phyloP scores from a whole-genome alignment of 92 coral and sea anemone species.

The Plumapathes pennacea region DNA sequence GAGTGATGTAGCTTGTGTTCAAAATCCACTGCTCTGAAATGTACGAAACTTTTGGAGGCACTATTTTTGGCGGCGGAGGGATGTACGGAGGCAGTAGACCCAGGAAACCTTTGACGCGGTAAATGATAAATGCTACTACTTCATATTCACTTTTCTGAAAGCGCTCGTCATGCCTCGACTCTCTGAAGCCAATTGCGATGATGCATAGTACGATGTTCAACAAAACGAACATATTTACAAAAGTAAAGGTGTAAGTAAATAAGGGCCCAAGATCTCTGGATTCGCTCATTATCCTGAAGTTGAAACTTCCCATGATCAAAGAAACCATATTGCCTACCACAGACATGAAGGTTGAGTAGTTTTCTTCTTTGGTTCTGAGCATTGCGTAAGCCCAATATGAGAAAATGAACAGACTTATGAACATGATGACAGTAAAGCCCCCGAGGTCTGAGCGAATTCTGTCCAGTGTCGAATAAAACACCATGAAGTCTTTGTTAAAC shows the following conservation, averaged over 20 bases:
- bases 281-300: constrained; percentile 27
- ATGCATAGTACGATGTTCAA: constrained; percentile 57
- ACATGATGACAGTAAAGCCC: constrained; percentile 42
- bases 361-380: constrained; percentile 27
- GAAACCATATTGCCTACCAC: constrained; percentile 45
- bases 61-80: constrained; percentile 59
- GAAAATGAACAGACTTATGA: constrained; percentile 41
- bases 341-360: constrained; percentile 39
- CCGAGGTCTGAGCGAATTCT: constrained; percentile 34
- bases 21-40: constrained; percentile 53
- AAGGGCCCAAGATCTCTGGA: constrained; percentile 36
- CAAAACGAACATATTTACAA: constrained; percentile 43
- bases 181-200: constrained; percentile 49
- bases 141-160: constrained; percentile 59
- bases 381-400: constrained; percentile 55
- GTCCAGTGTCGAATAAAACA: constrained; percentile 53
- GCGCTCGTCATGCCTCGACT: constrained; percentile 51
- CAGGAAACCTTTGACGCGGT: constrained; percentile 19
- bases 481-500: constrained; percentile 69
- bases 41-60: constrained; percentile 31
- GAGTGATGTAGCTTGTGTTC: constrained; percentile 41
- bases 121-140: constrained; percentile 34
- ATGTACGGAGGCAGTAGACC: constrained; percentile 65
- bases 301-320: constrained; percentile 54
- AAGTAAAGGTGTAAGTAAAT: constrained; percentile 55